phyloP scores from a whole-genome alignment of 2,888 invertebrate genomes.

The Allophyes oxyacanthae region DNA sequence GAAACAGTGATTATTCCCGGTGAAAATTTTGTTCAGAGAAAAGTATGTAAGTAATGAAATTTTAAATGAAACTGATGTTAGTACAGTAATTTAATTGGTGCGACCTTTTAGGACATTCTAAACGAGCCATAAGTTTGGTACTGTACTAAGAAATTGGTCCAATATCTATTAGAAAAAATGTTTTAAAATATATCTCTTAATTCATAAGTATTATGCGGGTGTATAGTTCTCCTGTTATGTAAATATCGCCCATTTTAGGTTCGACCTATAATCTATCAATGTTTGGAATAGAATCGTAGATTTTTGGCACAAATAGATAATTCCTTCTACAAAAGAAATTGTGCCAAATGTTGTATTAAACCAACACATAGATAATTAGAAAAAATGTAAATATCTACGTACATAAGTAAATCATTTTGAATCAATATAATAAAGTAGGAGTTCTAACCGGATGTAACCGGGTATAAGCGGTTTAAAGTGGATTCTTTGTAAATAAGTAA shows the following conservation, averaged over 20 bases:
- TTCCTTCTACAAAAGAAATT: slow-evolving; percentile 54
- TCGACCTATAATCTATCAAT: slow-evolving; percentile 46
- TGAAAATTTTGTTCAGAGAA: slow-evolving; percentile 24
- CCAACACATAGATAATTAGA: slow-evolving; percentile 71
- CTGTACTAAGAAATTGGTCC: slow-evolving; percentile 31
- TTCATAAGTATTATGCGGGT: slow-evolving; percentile 56
- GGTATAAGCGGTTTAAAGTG: slow-evolving; percentile 25
- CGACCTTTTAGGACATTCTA: slow-evolving; percentile 12
- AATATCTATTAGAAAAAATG: slow-evolving; percentile 29
- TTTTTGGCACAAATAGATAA: slow-evolving; percentile 59
- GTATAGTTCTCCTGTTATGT: slow-evolving; percentile 55
- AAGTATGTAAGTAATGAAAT: not conserved
- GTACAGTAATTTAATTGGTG: slow-evolving; percentile 23
- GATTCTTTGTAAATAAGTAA: slow-evolving; percentile 71
- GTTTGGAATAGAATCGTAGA: slow-evolving; percentile 55
- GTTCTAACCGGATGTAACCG: slow-evolving; percentile 20
- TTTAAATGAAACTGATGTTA: slow-evolving; percentile 16
- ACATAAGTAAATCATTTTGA: slow-evolving; percentile 60
- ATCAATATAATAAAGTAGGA: slow-evolving; percentile 36
- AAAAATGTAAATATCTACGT: slow-evolving; percentile 69
- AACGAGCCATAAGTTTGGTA: slow-evolving; percentile 9
- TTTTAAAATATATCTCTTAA: slow-evolving; percentile 37
- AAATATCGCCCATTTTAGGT: slow-evolving; percentile 52
- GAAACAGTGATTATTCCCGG: slow-evolving; percentile 38
- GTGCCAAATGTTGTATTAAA: slow-evolving; percentile 73